A percentile compares a stretch with the other conserved stretches of the same genome.
phyloP scores from a whole-genome alignment of 1,140 invertebrate species.

The Brachionus manjavacas region DNA sequence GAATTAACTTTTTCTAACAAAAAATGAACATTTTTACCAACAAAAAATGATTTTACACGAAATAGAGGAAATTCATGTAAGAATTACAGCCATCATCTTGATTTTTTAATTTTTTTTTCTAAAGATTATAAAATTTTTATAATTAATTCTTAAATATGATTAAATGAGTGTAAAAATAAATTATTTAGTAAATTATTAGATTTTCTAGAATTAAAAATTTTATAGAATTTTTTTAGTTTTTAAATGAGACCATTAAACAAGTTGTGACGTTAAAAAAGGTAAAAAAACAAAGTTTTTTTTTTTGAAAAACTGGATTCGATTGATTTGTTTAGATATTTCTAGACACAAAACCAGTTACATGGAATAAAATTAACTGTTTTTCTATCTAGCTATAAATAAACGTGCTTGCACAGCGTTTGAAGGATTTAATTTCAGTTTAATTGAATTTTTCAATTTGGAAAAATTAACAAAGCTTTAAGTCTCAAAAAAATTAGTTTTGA shows the following conservation, averaged over 20 bases:
- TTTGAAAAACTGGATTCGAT: not conserved
- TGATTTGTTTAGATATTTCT: not conserved
- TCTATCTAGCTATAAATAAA: not conserved
- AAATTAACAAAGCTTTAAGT: not conserved
- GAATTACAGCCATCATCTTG: too few relatives aligned
- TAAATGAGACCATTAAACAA: not conserved
- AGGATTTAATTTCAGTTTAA: not conserved
- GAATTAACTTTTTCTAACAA: too few relatives aligned
- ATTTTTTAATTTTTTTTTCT: too few relatives aligned
- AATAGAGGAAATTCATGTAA: too few relatives aligned
- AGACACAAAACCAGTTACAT: not conserved
- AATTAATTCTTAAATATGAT: too few relatives aligned
- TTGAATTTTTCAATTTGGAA: not conserved
- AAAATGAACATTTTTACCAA: too few relatives aligned
- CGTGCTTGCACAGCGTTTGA: not conserved
- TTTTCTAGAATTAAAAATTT: too few relatives aligned
- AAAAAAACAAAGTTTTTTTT: not conserved
- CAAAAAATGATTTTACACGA: too few relatives aligned
- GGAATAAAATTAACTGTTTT: not conserved
- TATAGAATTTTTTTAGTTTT: too few relatives aligned
- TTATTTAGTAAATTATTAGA: too few relatives aligned
- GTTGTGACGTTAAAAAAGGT: not conserved
- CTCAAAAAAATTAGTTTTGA: not conserved
- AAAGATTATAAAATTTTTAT: too few relatives aligned
- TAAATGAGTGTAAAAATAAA: too few relatives aligned